Conservation (phyloP, 2,888 invertebrate genomes). For the Craniophora ligustri region DNA sequence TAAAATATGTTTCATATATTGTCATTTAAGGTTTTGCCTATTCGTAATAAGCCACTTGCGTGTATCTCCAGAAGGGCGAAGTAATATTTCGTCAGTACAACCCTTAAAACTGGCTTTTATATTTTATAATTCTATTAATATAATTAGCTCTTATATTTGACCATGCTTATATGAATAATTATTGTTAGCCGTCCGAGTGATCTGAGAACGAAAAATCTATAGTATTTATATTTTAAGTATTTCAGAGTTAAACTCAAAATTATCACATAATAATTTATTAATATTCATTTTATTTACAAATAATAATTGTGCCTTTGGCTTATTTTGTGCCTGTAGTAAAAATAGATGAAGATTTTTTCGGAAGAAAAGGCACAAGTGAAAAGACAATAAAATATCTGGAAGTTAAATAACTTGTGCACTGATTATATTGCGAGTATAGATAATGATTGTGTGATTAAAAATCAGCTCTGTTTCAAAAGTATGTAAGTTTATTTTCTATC, state of each 20-base stretch:
- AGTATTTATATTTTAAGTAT: conserved; percentile 1
- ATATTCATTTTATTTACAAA: neutral
- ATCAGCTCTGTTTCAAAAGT: too few relatives aligned
- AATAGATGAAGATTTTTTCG: neutral
- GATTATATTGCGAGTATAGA: too few relatives aligned
- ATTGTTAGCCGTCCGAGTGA: conserved; percentile 18
- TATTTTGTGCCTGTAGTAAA: neutral
- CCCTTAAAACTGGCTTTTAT: neutral
- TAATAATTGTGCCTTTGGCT: conserved; percentile 3
- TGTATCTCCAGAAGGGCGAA: too few relatives aligned
- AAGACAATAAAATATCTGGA: too few relatives aligned
- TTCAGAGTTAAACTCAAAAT: conserved; percentile 11
- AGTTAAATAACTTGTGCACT: too few relatives aligned
- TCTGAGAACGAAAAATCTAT: conserved; percentile 40
- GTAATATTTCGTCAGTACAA: too few relatives aligned
- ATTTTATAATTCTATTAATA: neutral
- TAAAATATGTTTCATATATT: too few relatives aligned
- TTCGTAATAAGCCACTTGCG: too few relatives aligned
- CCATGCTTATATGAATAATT: neutral
- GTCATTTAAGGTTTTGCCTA: too few relatives aligned
- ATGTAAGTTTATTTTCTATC: too few relatives aligned
- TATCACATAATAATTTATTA: neutral
- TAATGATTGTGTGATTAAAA: too few relatives aligned
- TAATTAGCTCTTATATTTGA: neutral
- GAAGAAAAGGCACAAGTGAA: too few relatives aligned